These are phyloP conservation scores for Oryzias melastigma DNA, from an alignment of 2,113 vertebrate genomes.

Conservation along the genomic window DNA sequence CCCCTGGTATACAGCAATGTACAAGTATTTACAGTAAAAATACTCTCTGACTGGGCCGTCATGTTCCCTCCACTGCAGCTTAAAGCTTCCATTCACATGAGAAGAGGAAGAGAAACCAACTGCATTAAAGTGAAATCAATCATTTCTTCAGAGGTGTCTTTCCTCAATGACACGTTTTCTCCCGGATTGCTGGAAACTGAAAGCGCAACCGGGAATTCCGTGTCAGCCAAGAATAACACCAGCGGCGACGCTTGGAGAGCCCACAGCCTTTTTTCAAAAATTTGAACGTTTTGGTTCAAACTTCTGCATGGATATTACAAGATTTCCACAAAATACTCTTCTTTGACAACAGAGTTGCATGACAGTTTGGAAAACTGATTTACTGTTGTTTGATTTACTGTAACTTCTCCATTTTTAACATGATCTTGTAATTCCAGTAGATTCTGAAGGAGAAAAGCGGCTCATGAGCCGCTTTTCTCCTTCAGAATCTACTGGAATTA, in stretches of 20 bases:
- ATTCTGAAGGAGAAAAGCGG: too few species aligned
- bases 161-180: conserved; percentile 99
- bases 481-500: too few species aligned
- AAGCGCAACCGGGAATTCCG: conserved; percentile 93
- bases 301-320: too few species aligned
- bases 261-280: too few species aligned
- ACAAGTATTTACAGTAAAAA: conserved; percentile 21
- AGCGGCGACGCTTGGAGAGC: conserved; percentile 1
- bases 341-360: too few species aligned
- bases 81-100: conserved; percentile 5
- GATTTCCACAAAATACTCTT: too few species aligned
- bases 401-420: too few species aligned
- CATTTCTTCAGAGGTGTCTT: conserved; percentile 56
- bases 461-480: too few species aligned
- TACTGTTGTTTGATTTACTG: too few species aligned
- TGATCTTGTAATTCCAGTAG: too few species aligned
- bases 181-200: conserved; percentile 87
- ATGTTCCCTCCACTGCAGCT: not conserved
- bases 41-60: conserved; percentile 5
- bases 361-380: too few species aligned
- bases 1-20: not conserved
- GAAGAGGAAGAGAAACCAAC: conserved; percentile 29
- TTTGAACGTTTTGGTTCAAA: too few species aligned
- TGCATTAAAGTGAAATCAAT: not conserved
- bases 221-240: conserved; percentile 92